Evolutionary conservation across 2,888 invertebrate genomes (phyloP), one percentile per base, ranked within the genome.

Genomic region (Platypus cylindrus): DNA sequence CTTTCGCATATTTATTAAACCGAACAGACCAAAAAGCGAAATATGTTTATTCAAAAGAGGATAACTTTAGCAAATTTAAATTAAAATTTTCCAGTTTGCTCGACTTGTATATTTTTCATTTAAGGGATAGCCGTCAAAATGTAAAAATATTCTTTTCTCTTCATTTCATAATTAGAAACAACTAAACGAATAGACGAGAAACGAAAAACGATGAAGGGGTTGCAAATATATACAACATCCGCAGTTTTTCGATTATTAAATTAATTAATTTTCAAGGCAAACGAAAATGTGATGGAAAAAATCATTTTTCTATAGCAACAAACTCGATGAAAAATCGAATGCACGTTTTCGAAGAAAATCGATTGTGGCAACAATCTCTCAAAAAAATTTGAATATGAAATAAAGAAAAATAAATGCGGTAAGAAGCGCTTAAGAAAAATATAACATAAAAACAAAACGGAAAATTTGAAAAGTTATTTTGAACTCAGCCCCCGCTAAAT

Each of bases 1-100:
- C 51, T 53, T 54, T 50, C 53, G 57, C 55, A 58, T 58, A 58
- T 58, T 57, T 58, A 58, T 58, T 54, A 54, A 49, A 39, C 45
- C 46, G 45, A 44, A 48, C 51, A 53, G 51, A 51, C 51, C 50
- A 41, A 45, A 50, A 52, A n/a, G n/a, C 43, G 48, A 54, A 57
- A 57, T 53, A 55, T 58, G 57, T 58, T 58, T 58, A 58, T 58
- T 58, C 58, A 58, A 55, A 55, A 53, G 55, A 49, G 48, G 53
- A 50, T 48, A 53, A 52, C 53, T 20, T 57, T 53, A 51, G 52
- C 46, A 54, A 55, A 54, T 56, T 56, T 53, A 55, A 57, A 58
- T 55, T 53, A 53, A 55, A 55, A 51, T 49, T 45, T 41, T 29
- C 28, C 22, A 25, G 32, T 30, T 33, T 30, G 23, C 37, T 35